Percentiles rank a stretch among this genome's conserved stretches.
These are phyloP conservation scores for Siderastrea radians DNA, from an alignment of 92 coral and sea anemone genomes.

Conservation along the genomic window DNA sequence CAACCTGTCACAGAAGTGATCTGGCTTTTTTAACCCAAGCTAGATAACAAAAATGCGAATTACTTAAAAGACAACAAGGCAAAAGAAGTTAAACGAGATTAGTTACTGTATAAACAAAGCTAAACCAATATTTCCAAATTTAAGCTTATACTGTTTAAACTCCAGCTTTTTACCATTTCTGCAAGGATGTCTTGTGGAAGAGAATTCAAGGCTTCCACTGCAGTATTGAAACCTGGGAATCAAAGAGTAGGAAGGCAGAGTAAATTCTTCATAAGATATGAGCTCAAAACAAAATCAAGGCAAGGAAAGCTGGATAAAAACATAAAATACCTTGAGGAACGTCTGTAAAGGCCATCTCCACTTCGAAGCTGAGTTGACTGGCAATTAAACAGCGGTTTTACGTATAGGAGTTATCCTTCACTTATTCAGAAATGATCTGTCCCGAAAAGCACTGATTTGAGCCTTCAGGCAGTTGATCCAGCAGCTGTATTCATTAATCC, in stretches of 20 bases:
- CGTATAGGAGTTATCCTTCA: no score
- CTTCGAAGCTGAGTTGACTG: background rate
- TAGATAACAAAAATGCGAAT: no score
- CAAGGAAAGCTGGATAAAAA: background rate
- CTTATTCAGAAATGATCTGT: background rate
- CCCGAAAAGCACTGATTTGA: background rate
- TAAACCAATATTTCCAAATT: no score
- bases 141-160: background rate
- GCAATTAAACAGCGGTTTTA: background rate
- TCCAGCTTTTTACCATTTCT: constrained; percentile 57
- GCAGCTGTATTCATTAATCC: constrained; percentile 12
- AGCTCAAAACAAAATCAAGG: background rate
- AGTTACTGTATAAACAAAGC: no score
- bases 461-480: constrained; percentile 4
- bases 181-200: constrained; percentile 87
- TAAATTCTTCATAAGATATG: background rate
- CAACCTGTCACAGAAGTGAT: no score
- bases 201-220: constrained; percentile 81
- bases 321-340: constrained; percentile 44
- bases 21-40: no score
- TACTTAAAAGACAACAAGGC: no score
- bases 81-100: no score
- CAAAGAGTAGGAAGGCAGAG: background rate
- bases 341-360: background rate
- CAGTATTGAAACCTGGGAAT: constrained; percentile 71